Conservation (phyloP, 2,797 vertebrate species). For the Sparidentex hasta region DNA sequence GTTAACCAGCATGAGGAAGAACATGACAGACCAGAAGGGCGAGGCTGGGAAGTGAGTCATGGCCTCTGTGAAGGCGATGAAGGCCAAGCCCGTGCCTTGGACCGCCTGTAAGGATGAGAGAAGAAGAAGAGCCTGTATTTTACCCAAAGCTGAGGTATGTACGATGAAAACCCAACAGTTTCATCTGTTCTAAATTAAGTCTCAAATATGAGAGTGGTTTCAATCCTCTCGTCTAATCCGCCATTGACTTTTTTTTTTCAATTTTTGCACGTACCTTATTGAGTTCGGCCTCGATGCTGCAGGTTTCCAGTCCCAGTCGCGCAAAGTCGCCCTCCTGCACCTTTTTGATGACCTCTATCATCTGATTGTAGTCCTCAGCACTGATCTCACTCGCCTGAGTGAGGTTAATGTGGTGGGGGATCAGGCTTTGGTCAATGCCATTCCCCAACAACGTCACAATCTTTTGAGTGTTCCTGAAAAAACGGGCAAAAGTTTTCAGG, state of each 20-base stretch:
- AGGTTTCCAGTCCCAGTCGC: slow-evolving; percentile 88
- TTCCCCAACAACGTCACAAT: slow-evolving; percentile 88
- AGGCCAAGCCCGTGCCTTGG: slow-evolving; percentile 97
- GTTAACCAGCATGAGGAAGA: slow-evolving; percentile 98
- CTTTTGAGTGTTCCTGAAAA: slow-evolving; percentile 89
- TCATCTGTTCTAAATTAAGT: slow-evolving; percentile 18
- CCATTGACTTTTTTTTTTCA: neutral
- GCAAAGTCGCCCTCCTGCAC: slow-evolving; percentile 88
- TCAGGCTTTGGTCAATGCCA: slow-evolving; percentile 86
- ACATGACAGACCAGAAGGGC: slow-evolving; percentile 99
- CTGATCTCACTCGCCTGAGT: slow-evolving; percentile 87
- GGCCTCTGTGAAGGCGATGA: slow-evolving; percentile 98
- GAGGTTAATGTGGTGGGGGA: slow-evolving; percentile 93
- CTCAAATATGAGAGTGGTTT: neutral
- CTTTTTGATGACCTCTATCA: slow-evolving; percentile 87
- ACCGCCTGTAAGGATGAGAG: slow-evolving; percentile 86
- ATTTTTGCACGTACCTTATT: slow-evolving; percentile 88
- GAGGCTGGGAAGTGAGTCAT: slow-evolving; percentile 98
- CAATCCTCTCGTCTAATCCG: neutral
- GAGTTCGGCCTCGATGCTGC: slow-evolving; percentile 93
- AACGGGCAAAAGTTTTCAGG: neutral
- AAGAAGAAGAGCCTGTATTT: neutral
- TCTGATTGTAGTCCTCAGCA: slow-evolving; percentile 89
- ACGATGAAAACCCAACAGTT: neutral
- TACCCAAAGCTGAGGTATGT: neutral